Evolutionary conservation across 2,797 vertebrate species (phyloP), one percentile per base, ranked within the genome.

Genomic region (Gallinago solitaria): DNA sequence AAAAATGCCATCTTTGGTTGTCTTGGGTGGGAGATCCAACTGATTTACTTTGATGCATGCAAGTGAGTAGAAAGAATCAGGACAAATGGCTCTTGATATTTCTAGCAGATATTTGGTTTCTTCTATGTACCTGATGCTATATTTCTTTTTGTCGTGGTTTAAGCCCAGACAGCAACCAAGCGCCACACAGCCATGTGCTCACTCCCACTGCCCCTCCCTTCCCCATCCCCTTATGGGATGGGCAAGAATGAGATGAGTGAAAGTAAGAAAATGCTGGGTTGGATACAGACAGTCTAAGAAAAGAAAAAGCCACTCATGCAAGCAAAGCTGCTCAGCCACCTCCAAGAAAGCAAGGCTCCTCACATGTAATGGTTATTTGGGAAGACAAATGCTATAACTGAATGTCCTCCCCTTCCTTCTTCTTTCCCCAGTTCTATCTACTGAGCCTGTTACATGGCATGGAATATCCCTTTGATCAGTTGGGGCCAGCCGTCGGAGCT

Each of bases 11-110:
- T 96, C 82, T 94, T 87, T 83, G 70, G 57, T 69, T 78, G 61
- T 28, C 94, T 91, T 87, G 67, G 68, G 87, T 92, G 80, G 71
- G 57, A 90, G 39, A 81, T 92, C 76, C 74, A 85, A 93, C 92
- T 96, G 83, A 92, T 96, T 93, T 94, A 92, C 21, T 80, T 70
- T 54, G 54, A 70, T 65, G 61, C 67, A 86, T 95, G 56, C 68
- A 94, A 91, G 24, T 79, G 92, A 94, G 71, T 94, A 9, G 57
- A 90, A 97, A 95, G 79, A 89, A 96, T 93, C 73, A 69, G 47
- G 54, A 56, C 32, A 87, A 89, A 86, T 53, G 25, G 67, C 37
- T 86, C 27, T 68, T 76, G 63, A 14, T 83, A 56, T 93, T 96
- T 96, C 86, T 77, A 94, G 74, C 45, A 90, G 27, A 19, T 59